Evolutionary conservation across 2,797 vertebrate species (phyloP).

Genomic region (Phrynocephalus vlangalii): DNA sequence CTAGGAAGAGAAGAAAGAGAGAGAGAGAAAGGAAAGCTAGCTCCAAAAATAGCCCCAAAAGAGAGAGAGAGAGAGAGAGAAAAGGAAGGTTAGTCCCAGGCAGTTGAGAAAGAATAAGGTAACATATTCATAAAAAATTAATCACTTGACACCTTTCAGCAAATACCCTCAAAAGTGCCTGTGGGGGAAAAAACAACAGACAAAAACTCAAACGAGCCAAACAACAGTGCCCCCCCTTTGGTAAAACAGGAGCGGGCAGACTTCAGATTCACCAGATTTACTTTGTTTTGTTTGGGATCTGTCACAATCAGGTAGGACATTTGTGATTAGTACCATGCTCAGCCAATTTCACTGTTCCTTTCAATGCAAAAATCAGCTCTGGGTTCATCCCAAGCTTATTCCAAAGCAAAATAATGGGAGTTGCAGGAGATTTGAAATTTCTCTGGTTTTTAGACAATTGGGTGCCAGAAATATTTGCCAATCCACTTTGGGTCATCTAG

Average conservation of each 20-base stretch:
- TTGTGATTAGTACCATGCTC: too few relatives aligned
- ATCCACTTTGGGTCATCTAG: too few relatives aligned
- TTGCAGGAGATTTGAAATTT: too few relatives aligned
- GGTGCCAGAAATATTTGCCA: background rate
- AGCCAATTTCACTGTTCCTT: too few relatives aligned
- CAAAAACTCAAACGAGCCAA: background rate
- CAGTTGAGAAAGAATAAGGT: background rate
- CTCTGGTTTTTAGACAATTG: too few relatives aligned
- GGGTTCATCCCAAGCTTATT: too few relatives aligned
- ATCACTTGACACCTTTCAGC: background rate
- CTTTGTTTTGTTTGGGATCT: too few relatives aligned
- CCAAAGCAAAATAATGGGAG: too few relatives aligned
- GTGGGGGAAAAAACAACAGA: background rate
- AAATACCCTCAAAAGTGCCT: background rate
- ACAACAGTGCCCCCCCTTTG: background rate
- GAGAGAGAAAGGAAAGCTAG: background rate
- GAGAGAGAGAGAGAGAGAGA: background rate
- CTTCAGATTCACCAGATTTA: too few relatives aligned
- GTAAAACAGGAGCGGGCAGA: background rate
- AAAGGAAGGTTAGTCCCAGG: background rate
- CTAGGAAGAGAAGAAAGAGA: background rate
- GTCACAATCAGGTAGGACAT: too few relatives aligned
- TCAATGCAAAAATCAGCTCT: too few relatives aligned
- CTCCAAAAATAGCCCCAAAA: background rate
- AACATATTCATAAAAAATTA: conserved; percentile 19